Base-by-base conservation (phyloP, 2,113 vertebrate species). In the Pomatorhinus ruficollis region DNA sequence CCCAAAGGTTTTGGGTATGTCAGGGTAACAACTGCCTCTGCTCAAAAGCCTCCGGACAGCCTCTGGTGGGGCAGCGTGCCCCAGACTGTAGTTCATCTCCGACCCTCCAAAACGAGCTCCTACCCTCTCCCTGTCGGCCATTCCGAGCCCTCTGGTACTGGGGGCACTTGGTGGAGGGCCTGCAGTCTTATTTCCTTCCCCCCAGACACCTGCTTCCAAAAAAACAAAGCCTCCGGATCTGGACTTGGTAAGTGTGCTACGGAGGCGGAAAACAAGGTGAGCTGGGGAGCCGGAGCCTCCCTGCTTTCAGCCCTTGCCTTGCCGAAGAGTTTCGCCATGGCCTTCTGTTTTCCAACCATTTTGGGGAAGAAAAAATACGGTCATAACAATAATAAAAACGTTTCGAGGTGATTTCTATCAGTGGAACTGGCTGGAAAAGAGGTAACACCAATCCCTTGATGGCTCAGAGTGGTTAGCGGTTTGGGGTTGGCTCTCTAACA, bases 161-260 rank as follows among this genome's bases (percentile, higher is more conserved):
- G 10, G 28, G 63, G 27, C 19, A 19, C 20, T n/a, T n/a, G 47
- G 15, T 39, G 54, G 53, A 80, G 8, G 68, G 49, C n/a, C 78
- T 79, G 37, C 15, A 22, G 31, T 8, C 35, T 80, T 83, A 37
- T 79, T 45, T 42, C 37, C 65, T 35, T 19, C 44, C 10, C 33
- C 18, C 33, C 23, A 72, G 81, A 30, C 96, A 98, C 97, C 96
- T 98, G 97, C 79, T 96, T 96, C 69, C 90, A 83, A 69, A 96
- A 83, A 95, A 45, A 4, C 8, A 74, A 85, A 84, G 12, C 31
- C 64, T 53, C 57, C 1, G 10, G 25, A 20, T 56, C 56, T 7
- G 13, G 66, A 40, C 35, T 86, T 83, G 31, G 3, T 15, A 28
- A 85, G 31, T 10, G 19, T 52, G 69, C 15, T 70, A 47, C 44